phyloP scores from a whole-genome alignment of 2,797 vertebrate genomes.

The Tokudaia muenninki region DNA sequence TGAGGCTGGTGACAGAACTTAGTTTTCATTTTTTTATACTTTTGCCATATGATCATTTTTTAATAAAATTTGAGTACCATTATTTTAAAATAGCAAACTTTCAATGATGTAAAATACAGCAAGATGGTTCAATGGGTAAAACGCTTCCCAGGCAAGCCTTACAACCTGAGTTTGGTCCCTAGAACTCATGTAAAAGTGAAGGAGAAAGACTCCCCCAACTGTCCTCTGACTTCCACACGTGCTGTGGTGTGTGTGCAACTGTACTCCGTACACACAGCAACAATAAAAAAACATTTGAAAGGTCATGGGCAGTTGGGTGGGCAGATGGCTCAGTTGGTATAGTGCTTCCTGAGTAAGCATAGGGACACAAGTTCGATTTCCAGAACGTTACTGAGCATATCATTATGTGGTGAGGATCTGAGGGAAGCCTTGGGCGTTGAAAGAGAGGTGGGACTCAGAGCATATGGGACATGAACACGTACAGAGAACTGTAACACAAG shows the following conservation, averaged over 20 bases:
- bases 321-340: neutral
- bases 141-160: neutral
- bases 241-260: neutral
- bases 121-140: neutral
- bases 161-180: neutral
- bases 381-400: neutral
- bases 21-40: neutral
- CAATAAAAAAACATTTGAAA: neutral
- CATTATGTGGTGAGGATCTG: neutral
- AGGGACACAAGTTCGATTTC: neutral
- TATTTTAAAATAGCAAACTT: slow-evolving; percentile 17
- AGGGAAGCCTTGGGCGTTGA: neutral
- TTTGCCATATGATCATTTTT: neutral
- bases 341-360: neutral
- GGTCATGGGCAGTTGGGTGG: neutral
- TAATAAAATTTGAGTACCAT: neutral
- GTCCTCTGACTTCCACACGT: neutral
- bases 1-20: neutral
- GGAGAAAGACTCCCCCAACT: neutral
- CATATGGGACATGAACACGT: accelerated
- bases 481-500: neutral
- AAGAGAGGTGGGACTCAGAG: neutral
- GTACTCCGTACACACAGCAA: neutral
- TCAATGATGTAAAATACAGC: neutral
- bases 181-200: neutral